Evolutionary conservation across 2,888 invertebrate species (phyloP), one percentile per base, ranked within the genome.

Genomic region (Odontocerum albicorne): DNA sequence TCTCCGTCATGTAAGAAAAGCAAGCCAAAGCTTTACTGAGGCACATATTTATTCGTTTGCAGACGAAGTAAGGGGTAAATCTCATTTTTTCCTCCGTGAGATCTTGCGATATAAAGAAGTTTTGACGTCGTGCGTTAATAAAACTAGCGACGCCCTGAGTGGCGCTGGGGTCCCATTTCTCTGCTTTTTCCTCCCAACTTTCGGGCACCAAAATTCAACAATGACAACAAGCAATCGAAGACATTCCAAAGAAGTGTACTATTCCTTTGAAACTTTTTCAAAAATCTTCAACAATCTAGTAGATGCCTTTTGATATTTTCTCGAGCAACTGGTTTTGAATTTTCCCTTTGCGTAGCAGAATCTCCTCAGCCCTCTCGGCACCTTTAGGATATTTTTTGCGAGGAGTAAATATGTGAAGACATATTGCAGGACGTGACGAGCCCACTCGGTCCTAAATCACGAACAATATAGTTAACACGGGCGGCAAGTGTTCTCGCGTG

Each of bases 381-480:
- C 33, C 8, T 22, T 39, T 21, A 8, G 21, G 39, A 40, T 27
- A 16, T 16, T 56, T 59, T 59, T 59, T 56, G 46, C 42, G 47
- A 49, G 49, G 56, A 60, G 60, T 57, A 60, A 60, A 60, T 60
- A 60, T 60, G 60, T 57, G 56, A 57, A 60, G 60, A 60, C 60
- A 49, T 60, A 60, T 59, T 57, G 54, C 54, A 54, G 40, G 46
- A 57, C 60, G 60, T 60, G 60, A 60, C 60, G 57, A 60, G 46
- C 53, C 43, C 35, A 46, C 53, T 32, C 17, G 45, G 46, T 47
- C 47, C 43, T 60, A 57, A 60, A 57, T 59, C 59, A 59, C 20
- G 44, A 27, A 12, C 44, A 42, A 49, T 55, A 49, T 49, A 47
- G 39, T 39, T 54, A 43, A 20, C 54, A 27, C 52, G 42, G 33